phyloP scores from a whole-genome alignment of 1,140 invertebrate genomes.

The Listronotus oregonensis region DNA sequence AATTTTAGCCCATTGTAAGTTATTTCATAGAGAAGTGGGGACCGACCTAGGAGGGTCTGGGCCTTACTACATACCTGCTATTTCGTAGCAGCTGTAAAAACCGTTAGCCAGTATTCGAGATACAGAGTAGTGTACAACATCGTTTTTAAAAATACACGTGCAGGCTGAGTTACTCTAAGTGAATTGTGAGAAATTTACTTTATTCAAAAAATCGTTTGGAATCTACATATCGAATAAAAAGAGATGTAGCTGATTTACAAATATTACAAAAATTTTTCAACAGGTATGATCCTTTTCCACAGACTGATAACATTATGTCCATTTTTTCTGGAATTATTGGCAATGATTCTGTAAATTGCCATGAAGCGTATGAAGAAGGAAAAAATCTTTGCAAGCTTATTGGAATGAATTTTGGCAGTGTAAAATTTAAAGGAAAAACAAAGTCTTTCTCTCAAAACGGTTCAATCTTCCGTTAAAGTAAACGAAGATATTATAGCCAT shows the following conservation, averaged over 20 bases:
- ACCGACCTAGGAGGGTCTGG: too few relatives aligned
- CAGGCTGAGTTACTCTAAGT: too few relatives aligned
- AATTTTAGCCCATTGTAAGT: too few relatives aligned
- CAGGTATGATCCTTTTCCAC: constrained; percentile 22
- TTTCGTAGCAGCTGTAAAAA: too few relatives aligned
- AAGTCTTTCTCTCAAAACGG: constrained; percentile 9
- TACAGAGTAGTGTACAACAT: too few relatives aligned
- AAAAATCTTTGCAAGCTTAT: constrained; percentile 9
- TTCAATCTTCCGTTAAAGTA: constrained; percentile 6
- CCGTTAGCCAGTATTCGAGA: too few relatives aligned
- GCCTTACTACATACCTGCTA: too few relatives aligned
- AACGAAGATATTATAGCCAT: not conserved
- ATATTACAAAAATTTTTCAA: constrained; percentile 12
- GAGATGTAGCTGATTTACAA: constrained; percentile 9
- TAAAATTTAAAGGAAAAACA: not conserved
- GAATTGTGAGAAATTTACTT: not conserved
- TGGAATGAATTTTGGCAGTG: not conserved
- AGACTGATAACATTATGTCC: constrained; percentile 19
- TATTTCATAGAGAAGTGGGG: too few relatives aligned
- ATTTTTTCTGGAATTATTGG: constrained; percentile 26
- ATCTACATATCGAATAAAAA: constrained; percentile 13
- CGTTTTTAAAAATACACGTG: too few relatives aligned
- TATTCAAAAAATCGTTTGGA: constrained; percentile 4
- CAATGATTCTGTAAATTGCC: constrained; percentile 4
- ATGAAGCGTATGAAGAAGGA: constrained; percentile 17